A percentile compares a stretch with the other conserved stretches of the same genome.
These are phyloP conservation scores for Eristalinus aeneus DNA, from an alignment of 2,888 invertebrate genomes.

Conservation along the genomic window DNA sequence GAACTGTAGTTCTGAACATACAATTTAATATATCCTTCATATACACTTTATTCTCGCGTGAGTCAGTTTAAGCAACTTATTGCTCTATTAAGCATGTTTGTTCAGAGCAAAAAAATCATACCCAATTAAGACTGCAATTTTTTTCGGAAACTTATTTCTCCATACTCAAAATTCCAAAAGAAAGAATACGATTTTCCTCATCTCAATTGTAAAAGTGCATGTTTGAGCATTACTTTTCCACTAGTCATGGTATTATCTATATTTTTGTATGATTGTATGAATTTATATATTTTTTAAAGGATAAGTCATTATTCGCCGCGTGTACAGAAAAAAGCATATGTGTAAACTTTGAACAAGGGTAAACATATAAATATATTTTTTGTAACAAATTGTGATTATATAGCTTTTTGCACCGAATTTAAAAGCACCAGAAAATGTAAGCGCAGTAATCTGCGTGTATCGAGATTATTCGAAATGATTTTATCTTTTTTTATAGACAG, in stretches of 20 bases:
- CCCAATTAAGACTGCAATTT: conserved; percentile 39
- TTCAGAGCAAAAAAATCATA: neutral
- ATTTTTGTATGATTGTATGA: conserved; percentile 11
- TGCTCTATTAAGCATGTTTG: neutral
- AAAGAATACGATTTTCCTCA: conserved; percentile 5
- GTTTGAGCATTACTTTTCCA: conserved; percentile 39
- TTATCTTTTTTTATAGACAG: neutral
- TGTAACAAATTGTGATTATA: conserved; percentile 62
- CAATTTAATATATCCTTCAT: neutral
- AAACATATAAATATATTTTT: conserved; percentile 26
- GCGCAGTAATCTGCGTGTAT: neutral
- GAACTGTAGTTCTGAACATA: neutral
- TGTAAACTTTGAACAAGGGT: conserved; percentile 12
- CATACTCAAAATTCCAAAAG: conserved; percentile 16
- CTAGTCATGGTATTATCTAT: conserved; percentile 54
- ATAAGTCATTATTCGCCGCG: conserved; percentile 25
- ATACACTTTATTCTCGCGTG: neutral
- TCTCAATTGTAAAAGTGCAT: conserved; percentile 33
- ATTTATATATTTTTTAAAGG: conserved; percentile 5
- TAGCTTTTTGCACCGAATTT: conserved; percentile 59
- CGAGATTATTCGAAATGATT: conserved; percentile 4
- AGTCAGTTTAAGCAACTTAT: neutral
- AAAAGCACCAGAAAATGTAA: neutral
- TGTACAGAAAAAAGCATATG: conserved; percentile 26
- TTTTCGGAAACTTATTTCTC: conserved; percentile 2